Evolutionary conservation across 2,113 vertebrate species (phyloP), one percentile per base, ranked within the genome.

Genomic region (Lagopus leucura): DNA sequence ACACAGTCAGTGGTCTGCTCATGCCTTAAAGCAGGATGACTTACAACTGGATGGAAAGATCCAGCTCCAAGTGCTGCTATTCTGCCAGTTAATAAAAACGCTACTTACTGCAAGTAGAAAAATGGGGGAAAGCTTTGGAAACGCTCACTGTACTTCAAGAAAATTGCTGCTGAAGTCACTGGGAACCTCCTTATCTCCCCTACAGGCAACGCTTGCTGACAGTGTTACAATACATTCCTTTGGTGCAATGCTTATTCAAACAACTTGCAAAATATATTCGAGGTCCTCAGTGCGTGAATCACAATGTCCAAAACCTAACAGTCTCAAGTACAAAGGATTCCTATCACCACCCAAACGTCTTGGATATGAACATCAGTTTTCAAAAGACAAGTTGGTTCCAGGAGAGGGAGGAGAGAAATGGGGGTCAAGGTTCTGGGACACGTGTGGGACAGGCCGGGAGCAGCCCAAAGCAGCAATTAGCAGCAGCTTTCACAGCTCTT

Each of bases 21-120:
- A n/a, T 5, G 40, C 74, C 92, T 63, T 47, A 10, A 43, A 92
- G 81, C 89, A 79, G 38, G 34, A 25, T 50, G 72, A 55, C n/a
- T 52, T 40, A 13, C 0, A 28, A 32, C 3, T 0, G 0, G 72
- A 73, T 69, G 65, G 85, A 52, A 91, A 88, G 0, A 36, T 20
- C 32, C 75, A 71, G 94, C 82, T 66, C 84, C 72, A 67, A 86
- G 86, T 1, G 14, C 52, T 0, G 1, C 84, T 88, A 18, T 8
- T 50, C 89, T 7, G 47, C 20, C 43, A 2, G 28, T 47, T 72
- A 18, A 81, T 65, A 88, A 92, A 94, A 79, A 81, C 3, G 88
- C 24, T 47, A 27, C 30, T 89, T 77, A 40, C 43, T 86, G 54
- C 50, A 80, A 89, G 92, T 71, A 79, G 92, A 94, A 91, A 71